Evolutionary conservation across 2,888 invertebrate species (phyloP).

Genomic region (Drosophila aldrichi): DNA sequence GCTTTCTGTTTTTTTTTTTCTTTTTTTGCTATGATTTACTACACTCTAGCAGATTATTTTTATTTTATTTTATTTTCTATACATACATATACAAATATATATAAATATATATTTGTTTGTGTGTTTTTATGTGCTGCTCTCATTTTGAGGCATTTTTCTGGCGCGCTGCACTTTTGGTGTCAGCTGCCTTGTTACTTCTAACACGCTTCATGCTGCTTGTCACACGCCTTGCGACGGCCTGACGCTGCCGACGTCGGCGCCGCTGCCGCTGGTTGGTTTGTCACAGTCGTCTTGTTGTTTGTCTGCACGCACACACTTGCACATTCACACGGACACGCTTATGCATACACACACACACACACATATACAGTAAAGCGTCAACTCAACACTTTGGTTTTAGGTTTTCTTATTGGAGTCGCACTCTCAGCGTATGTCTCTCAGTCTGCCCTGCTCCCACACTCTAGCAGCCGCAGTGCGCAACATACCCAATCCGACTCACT

Average conservation of each 20-base stretch:
- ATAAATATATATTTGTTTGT: neutral
- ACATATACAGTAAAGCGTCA: constrained; percentile 56
- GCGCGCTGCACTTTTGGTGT: constrained; percentile 75
- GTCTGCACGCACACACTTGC: constrained; percentile 39
- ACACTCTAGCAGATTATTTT: constrained; percentile 32
- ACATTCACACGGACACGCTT: constrained; percentile 26
- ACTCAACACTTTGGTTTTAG: constrained; percentile 76
- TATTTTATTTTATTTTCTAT: neutral
- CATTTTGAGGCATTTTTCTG: constrained; percentile 70
- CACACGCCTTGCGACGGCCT: constrained; percentile 57
- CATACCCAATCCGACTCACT: constrained; percentile 58
- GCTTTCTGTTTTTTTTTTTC: neutral
- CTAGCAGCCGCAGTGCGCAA: constrained; percentile 20
- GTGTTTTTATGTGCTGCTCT: constrained; percentile 43
- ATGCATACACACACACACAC: constrained; percentile 11
- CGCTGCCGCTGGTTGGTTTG: constrained; percentile 75
- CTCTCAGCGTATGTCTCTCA: constrained; percentile 46
- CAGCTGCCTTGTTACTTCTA: constrained; percentile 80
- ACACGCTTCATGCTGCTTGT: constrained; percentile 72
- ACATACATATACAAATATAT: too few species aligned
- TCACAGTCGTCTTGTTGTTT: constrained; percentile 63
- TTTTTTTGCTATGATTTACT: constrained; percentile 62
- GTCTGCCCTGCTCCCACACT: constrained; percentile 61
- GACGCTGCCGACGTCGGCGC: constrained; percentile 65
- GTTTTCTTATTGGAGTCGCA: constrained; percentile 75